Conservation (phyloP, 2,113 vertebrate genomes). For the Petroica traversi region DNA sequence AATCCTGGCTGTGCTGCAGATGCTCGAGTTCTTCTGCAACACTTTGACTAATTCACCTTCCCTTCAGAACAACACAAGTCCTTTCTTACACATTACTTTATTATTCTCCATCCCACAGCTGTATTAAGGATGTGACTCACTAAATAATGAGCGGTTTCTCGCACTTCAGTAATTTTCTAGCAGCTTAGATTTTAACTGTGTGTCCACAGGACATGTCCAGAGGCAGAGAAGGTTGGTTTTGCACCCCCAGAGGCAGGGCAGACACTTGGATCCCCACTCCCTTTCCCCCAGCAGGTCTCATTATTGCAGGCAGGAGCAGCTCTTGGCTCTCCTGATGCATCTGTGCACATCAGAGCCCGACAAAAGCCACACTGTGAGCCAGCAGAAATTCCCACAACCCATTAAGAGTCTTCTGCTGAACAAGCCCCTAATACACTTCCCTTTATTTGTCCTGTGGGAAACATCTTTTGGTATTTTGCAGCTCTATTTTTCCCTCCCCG, state of each 20-base stretch:
- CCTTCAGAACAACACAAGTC: background rate
- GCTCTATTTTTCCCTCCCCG: background rate
- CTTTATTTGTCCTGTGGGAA: background rate
- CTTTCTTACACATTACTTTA: background rate
- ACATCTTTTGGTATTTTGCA: background rate
- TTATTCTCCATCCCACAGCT: background rate
- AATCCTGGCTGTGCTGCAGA: background rate
- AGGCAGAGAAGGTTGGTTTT: background rate
- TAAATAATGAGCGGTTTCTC: background rate
- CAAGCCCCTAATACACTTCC: background rate
- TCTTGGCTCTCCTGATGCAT: background rate
- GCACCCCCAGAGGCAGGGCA: background rate
- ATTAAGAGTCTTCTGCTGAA: background rate
- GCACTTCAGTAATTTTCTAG: background rate
- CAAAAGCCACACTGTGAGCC: background rate
- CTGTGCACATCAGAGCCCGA: background rate
- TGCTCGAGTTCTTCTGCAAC: background rate
- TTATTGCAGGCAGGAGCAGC: background rate
- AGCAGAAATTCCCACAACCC: background rate
- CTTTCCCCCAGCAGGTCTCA: background rate
- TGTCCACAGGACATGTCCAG: background rate
- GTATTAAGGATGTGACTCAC: background rate
- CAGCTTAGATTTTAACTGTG: background rate
- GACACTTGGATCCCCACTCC: background rate
- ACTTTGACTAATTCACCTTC: background rate